Evolutionary conservation across 2,797 vertebrate genomes (phyloP).

Genomic region (Philypnodon macrostomus): DNA sequence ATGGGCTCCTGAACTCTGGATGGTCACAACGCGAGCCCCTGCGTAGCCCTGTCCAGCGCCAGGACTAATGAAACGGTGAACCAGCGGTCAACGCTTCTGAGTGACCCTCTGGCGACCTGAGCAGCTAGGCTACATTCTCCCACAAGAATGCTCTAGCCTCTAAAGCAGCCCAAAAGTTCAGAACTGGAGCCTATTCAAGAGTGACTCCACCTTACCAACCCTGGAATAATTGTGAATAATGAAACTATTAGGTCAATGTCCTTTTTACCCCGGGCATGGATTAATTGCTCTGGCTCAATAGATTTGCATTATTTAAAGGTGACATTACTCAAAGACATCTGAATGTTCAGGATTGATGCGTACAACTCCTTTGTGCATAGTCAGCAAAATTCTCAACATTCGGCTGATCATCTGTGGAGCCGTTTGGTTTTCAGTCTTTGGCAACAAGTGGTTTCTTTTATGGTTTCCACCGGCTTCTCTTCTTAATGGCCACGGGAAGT

Average conservation of each 20-base stretch:
- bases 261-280: constrained; percentile 31
- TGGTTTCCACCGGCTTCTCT: constrained; percentile 36
- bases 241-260: constrained; percentile 56
- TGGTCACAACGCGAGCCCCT: constrained; percentile 71
- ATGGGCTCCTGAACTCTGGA: constrained; percentile 80
- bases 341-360: constrained; percentile 24
- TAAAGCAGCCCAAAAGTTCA: constrained; percentile 53
- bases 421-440: background rate
- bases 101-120: constrained; percentile 78
- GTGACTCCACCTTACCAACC: constrained; percentile 46
- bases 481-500: constrained; percentile 46
- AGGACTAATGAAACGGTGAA: constrained; percentile 90
- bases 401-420: constrained; percentile 12
- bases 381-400: constrained; percentile 9
- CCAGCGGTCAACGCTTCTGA: constrained; percentile 87
- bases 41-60: constrained; percentile 80
- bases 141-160: constrained; percentile 67
- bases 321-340: constrained; percentile 41
- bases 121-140: constrained; percentile 67
- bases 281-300: constrained; percentile 48
- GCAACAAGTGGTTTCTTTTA: constrained; percentile 37
- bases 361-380: constrained; percentile 23
- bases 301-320: constrained; percentile 13
- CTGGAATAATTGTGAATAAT: constrained; percentile 55
- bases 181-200: constrained; percentile 45